phyloP scores from a whole-genome alignment of 2,888 invertebrate species.

The Selenia dentaria region DNA sequence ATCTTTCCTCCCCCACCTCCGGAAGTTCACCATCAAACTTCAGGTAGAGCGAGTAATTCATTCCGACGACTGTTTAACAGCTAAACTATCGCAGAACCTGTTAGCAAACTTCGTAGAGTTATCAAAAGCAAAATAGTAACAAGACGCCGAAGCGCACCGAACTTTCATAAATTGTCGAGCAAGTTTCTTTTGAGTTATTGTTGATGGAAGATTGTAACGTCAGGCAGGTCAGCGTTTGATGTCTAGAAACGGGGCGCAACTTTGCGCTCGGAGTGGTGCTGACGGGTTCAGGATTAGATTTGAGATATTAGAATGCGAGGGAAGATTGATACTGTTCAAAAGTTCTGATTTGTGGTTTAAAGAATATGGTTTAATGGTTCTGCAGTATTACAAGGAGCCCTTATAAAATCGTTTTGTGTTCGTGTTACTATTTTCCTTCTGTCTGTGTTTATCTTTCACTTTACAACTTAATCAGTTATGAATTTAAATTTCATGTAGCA shows the following conservation, averaged over 20 bases:
- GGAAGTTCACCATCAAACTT: conserved; percentile 30
- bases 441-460: too few relatives aligned
- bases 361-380: too few relatives aligned
- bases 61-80: conserved; percentile 26
- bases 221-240: conserved; percentile 17
- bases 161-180: conserved; percentile 37
- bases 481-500: too few relatives aligned
- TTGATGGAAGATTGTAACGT: conserved; percentile 32
- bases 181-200: conserved; percentile 30
- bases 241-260: conserved; percentile 2
- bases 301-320: conserved; percentile 5
- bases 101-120: conserved; percentile 28
- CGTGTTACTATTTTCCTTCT: too few relatives aligned
- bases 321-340: background rate
- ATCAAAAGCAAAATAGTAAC: conserved; percentile 35
- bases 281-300: conserved; percentile 14
- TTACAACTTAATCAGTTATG: too few relatives aligned
- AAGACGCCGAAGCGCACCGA: conserved; percentile 32
- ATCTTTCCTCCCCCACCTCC: conserved; percentile 2
- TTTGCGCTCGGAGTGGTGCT: conserved; percentile 4
- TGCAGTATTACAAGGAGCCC: too few relatives aligned
- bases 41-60: conserved; percentile 23
- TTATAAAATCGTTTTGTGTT: too few relatives aligned
- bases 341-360: background rate
- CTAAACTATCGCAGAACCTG: conserved; percentile 27